A percentile compares a stretch with the other conserved stretches of the same genome.
phyloP scores from a whole-genome alignment of 1,140 invertebrate genomes.

The Aphelinus certus region DNA sequence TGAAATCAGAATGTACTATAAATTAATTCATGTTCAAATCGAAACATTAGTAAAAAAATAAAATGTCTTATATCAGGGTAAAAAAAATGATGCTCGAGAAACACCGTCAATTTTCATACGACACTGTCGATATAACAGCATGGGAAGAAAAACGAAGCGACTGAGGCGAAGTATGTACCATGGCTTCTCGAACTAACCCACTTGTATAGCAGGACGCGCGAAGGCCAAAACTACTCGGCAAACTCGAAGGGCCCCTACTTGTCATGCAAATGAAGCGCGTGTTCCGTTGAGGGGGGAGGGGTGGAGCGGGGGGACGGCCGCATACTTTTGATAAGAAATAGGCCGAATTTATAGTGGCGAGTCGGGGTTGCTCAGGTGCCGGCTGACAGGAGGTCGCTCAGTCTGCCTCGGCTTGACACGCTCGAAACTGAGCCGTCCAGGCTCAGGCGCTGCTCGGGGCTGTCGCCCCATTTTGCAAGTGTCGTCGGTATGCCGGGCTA shows the following conservation, averaged over 20 bases:
- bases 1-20: no score
- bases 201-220: no score
- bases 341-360: conserved; percentile 34
- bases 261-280: conserved; percentile 26
- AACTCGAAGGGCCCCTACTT: conserved; percentile 4
- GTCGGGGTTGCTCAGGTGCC: conserved; percentile 35
- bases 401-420: conserved; percentile 7
- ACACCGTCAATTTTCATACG: no score
- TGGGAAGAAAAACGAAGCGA: no score
- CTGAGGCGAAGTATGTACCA: no score
- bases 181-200: no score
- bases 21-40: no score
- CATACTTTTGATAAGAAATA: conserved; percentile 19
- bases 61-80: no score
- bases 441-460: conserved; percentile 39
- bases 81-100: no score
- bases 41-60: no score
- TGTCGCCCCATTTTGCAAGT: conserved; percentile 67
- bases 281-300: neutral
- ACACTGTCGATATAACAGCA: no score
- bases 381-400: conserved; percentile 21
- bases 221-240: no score
- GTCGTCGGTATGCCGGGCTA: conserved; percentile 65
- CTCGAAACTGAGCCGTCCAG: neutral
- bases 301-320: neutral